Percentiles rank a stretch among this genome's conserved stretches.
Conservation (phyloP, 2,113 vertebrate genomes). For the Numenius arquata region DNA sequence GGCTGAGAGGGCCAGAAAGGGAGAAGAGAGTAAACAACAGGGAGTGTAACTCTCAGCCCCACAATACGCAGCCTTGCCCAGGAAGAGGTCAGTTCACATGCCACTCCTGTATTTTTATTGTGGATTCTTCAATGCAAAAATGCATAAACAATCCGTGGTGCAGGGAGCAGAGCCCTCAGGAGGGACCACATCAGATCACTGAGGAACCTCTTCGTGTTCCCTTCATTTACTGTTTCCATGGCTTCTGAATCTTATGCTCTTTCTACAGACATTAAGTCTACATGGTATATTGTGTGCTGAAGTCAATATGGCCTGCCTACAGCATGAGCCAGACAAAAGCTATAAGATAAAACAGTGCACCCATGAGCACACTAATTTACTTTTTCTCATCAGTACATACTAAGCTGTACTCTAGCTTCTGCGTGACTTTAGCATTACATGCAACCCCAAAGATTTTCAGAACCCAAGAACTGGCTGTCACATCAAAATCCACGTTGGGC, state of each 20-base stretch:
- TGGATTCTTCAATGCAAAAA: not conserved
- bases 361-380: not conserved
- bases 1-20: not conserved
- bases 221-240: not conserved
- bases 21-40: not conserved
- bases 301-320: not conserved
- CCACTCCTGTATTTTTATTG: not conserved
- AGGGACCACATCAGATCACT: not conserved
- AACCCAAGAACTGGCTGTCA: not conserved
- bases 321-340: not conserved
- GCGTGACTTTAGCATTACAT: not conserved
- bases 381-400: not conserved
- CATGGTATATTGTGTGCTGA: not conserved
- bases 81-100: not conserved
- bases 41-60: not conserved
- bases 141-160: not conserved
- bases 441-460: not conserved
- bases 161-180: not conserved
- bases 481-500: not conserved
- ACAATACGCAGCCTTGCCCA: fast-evolving
- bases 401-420: not conserved
- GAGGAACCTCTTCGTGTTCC: not conserved
- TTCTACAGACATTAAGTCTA: not conserved
- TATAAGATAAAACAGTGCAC: not conserved
- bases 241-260: not conserved